These are phyloP conservation scores for Onychostruthus taczanowskii DNA, from an alignment of 2,113 vertebrate species.

Conservation along the genomic window DNA sequence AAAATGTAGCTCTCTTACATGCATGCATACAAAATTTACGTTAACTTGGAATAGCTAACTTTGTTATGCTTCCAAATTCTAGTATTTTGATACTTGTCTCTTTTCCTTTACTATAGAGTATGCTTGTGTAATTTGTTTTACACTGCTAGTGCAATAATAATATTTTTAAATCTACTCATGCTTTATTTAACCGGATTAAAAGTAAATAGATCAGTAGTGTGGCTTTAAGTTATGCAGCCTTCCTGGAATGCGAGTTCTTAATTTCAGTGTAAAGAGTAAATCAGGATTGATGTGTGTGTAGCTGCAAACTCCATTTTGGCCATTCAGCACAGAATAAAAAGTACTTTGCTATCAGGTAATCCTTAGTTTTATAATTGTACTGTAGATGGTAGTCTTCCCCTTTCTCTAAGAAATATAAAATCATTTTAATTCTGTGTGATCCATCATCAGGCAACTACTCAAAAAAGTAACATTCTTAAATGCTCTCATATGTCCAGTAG, in stretches of 20 bases:
- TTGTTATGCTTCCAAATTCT: neutral
- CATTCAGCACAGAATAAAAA: neutral
- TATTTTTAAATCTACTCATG: neutral
- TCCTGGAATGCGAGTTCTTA: neutral
- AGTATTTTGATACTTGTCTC: neutral
- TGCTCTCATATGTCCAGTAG: slow-evolving; percentile 69
- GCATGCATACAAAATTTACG: neutral
- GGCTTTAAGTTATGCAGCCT: neutral
- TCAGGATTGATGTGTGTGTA: neutral
- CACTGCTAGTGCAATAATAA: neutral
- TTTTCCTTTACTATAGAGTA: neutral
- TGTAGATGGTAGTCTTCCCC: slow-evolving; percentile 72
- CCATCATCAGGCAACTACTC: slow-evolving; percentile 65
- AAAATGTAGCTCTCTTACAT: neutral
- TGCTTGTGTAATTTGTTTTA: neutral
- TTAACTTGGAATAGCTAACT: neutral
- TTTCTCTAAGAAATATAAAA: slow-evolving; percentile 31
- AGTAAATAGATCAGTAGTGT: neutral
- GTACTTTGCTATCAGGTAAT: neutral
- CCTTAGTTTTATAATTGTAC: slow-evolving; percentile 55
- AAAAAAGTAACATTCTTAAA: slow-evolving; percentile 65
- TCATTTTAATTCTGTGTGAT: slow-evolving; percentile 68
- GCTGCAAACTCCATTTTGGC: neutral
- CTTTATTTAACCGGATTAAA: neutral
- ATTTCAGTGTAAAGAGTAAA: neutral